Conservation (phyloP, 2,888 invertebrate genomes). For the Athalia cordata region DNA sequence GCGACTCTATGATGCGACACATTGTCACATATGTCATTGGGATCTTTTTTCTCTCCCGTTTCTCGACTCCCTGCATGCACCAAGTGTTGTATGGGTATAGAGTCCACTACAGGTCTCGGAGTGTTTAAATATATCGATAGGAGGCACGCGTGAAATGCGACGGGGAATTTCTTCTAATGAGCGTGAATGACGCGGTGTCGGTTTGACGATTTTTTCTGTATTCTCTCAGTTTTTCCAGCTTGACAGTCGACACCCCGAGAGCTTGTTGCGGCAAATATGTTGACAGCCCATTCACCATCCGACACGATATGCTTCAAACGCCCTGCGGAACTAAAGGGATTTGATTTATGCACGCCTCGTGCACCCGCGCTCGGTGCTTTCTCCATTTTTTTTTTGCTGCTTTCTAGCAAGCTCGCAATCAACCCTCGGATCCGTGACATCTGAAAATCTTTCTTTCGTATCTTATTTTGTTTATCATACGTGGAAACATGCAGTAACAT, state of each 20-base stretch:
- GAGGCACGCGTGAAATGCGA: conserved; percentile 58
- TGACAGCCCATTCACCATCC: conserved; percentile 64
- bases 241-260: conserved; percentile 56
- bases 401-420: background rate
- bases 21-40: conserved; percentile 42
- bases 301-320: conserved; percentile 49
- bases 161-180: conserved; percentile 63
- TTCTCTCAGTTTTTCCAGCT: conserved; percentile 48
- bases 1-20: conserved; percentile 43
- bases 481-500: conserved; percentile 17
- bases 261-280: conserved; percentile 63
- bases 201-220: conserved; percentile 47
- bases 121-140: conserved; percentile 45
- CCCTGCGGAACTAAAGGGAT: conserved; percentile 55
- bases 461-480: conserved; percentile 25
- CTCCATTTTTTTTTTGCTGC: background rate
- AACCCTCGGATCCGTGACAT: conserved; percentile 6
- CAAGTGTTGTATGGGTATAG: background rate
- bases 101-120: conserved; percentile 26
- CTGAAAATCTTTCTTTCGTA: background rate
- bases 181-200: conserved; percentile 65
- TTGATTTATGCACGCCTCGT: too few species aligned
- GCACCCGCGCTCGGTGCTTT: background rate
- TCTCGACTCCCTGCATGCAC: conserved; percentile 23
- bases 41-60: conserved; percentile 25